Evolutionary conservation across 2,797 vertebrate genomes (phyloP), one percentile per base, ranked within the genome.

Genomic region (Neoniphon sammara): DNA sequence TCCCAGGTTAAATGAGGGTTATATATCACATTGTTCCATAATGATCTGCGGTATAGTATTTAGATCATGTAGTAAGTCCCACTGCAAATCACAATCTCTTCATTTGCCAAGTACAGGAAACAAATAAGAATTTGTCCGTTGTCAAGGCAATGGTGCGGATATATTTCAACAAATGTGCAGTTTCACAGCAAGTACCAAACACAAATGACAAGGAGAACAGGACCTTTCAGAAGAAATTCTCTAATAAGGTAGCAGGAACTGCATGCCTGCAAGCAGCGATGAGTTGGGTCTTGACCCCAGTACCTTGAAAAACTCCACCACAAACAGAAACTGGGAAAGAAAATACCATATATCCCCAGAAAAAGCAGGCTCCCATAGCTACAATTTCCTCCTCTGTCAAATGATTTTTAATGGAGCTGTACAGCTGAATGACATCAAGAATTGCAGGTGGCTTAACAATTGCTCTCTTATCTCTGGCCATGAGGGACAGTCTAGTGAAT

Each of bases 221-320:
- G 36, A 42, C 11, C 12, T 42, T 14, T 14, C 11, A 42, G 39
- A 14, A 14, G 39, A 23, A 11, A 44, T 21, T 8, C 23, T 72
- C 39, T 77, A 70, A 68, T 42, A 53, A 70, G 52, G 64, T 7
- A 7, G 18, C 17, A 20, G 17, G 34, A 70, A 23, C 52, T 6
- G 6, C 21, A 68, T 66, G 73, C 34, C 49, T 5, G 30, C 65
- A 42, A 75, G 75, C 39, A n/a, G 34, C 46, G 1, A 18, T n/a
- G 62, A 80, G 69, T 70, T 66, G 52, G 72, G 77, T 84, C 69
- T 59, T 47, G 66, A 78, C 80, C 80, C 20, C 0, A 1, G 58
- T 57, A 66, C 79, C 5, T 52, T 21, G 17, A 49, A 63, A 64
- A 77, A 50, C 58, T 72, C 7, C 47, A 47, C 62, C 57, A 73